A percentile compares a stretch with the other conserved stretches of the same genome.
Evolutionary conservation across 30 jellyfish, hydroid and myxozoan genomes (phyloP).

Genomic region (Turritopsis dohrnii): DNA sequence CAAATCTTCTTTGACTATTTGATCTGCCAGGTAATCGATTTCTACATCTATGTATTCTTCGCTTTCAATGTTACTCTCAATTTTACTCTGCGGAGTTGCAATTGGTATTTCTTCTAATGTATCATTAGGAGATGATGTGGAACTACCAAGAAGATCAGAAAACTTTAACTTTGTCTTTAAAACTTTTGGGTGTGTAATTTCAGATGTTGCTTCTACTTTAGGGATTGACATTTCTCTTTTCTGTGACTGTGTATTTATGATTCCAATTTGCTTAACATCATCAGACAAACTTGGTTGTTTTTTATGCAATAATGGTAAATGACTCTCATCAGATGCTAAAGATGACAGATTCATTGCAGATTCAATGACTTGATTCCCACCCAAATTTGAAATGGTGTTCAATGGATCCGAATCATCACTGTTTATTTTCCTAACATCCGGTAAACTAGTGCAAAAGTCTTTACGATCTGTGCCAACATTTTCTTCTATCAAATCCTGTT

Average conservation of each 20-base stretch:
- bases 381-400: not conserved
- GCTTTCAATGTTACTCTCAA: not conserved
- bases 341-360: not conserved
- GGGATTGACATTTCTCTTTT: not conserved
- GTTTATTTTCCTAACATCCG: constrained; percentile 13
- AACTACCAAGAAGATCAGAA: not conserved
- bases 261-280: not conserved
- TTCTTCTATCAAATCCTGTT: constrained; percentile 31
- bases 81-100: not conserved
- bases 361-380: not conserved
- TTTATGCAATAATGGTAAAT: not conserved
- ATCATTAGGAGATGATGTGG: constrained; percentile 1
- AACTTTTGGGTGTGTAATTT: not conserved
- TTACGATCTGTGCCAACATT: constrained; percentile 39
- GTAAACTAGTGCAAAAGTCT: not conserved
- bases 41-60: constrained; percentile 5
- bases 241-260: not conserved
- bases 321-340: not conserved
- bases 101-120: not conserved
- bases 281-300: not conserved
- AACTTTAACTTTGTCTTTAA: not conserved
- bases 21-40: constrained; percentile 23
- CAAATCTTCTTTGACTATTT: constrained; percentile 28
- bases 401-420: not conserved
- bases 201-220: not conserved